phyloP scores from a whole-genome alignment of 2,888 invertebrate genomes.

The Smittia aterrima region DNA sequence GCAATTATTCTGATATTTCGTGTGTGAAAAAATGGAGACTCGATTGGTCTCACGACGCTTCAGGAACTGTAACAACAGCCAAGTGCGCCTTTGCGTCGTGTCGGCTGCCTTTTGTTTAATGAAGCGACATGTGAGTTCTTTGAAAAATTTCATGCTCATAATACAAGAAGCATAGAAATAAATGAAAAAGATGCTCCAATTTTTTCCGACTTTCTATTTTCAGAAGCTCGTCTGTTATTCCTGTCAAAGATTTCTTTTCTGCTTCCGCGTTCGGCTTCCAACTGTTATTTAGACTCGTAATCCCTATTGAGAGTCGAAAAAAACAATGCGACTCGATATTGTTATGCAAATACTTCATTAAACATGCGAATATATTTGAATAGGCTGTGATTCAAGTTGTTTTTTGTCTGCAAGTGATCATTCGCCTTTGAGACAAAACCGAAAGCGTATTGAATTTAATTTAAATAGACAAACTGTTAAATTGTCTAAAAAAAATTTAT shows the following conservation, averaged over 20 bases:
- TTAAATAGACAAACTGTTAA: background rate
- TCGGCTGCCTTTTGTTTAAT: slow-evolving; percentile 7
- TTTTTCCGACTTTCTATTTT: slow-evolving; percentile 37
- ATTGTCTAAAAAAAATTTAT: background rate
- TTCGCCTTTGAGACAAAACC: too few relatives aligned
- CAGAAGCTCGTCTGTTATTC: background rate
- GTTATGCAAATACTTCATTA: background rate
- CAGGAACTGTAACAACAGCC: background rate
- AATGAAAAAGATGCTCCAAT: slow-evolving; percentile 24
- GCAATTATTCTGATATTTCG: background rate
- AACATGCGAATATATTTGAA: background rate
- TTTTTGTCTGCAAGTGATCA: too few relatives aligned
- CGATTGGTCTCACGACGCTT: background rate
- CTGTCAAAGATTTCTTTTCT: slow-evolving; percentile 24
- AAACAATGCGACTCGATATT: background rate
- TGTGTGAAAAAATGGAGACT: background rate
- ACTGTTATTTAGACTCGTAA: slow-evolving; percentile 27
- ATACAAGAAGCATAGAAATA: slow-evolving; percentile 19
- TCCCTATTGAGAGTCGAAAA: background rate
- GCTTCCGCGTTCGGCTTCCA: slow-evolving; percentile 35
- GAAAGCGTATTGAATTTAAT: too few relatives aligned
- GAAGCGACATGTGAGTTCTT: background rate
- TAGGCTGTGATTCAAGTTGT: background rate
- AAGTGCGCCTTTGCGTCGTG: background rate
- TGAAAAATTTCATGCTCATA: slow-evolving; percentile 34